These are phyloP conservation scores for Stenurella melanura DNA, from an alignment of 2,888 invertebrate genomes.

Conservation along the genomic window DNA sequence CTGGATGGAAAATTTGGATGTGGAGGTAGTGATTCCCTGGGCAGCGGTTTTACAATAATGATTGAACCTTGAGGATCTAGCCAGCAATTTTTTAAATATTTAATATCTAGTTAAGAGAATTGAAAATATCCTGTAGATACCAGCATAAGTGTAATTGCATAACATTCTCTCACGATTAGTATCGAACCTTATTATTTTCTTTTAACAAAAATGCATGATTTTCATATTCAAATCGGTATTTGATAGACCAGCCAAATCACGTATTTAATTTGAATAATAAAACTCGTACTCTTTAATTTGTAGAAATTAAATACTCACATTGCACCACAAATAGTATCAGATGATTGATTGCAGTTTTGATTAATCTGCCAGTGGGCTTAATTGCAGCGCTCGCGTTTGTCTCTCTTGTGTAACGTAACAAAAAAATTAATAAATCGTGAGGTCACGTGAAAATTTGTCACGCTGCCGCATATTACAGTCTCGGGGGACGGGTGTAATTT, in stretches of 20 bases:
- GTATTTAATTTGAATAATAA: background rate
- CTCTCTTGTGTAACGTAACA: background rate
- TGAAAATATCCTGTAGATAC: background rate
- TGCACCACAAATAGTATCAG: background rate
- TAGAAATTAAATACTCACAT: background rate
- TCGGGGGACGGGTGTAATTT: constrained; percentile 26
- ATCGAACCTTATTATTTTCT: background rate
- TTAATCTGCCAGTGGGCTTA: background rate
- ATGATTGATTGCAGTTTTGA: background rate
- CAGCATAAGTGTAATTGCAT: background rate
- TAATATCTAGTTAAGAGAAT: too few species aligned
- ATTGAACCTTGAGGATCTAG: too few species aligned
- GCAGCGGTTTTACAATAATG: too few species aligned
- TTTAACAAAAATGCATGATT: background rate
- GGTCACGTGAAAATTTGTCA: constrained; percentile 24
- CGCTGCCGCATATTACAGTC: background rate
- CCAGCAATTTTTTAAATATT: too few species aligned
- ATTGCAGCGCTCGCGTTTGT: constrained; percentile 7
- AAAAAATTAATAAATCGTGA: constrained; percentile 9
- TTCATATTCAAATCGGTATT: background rate
- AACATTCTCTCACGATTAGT: background rate
- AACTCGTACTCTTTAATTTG: background rate
- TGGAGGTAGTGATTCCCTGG: too few species aligned
- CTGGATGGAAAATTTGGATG: too few species aligned
- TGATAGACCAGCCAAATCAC: background rate